Base-by-base conservation (phyloP, 2,888 invertebrate species). In the Tyria jacobaeae region DNA sequence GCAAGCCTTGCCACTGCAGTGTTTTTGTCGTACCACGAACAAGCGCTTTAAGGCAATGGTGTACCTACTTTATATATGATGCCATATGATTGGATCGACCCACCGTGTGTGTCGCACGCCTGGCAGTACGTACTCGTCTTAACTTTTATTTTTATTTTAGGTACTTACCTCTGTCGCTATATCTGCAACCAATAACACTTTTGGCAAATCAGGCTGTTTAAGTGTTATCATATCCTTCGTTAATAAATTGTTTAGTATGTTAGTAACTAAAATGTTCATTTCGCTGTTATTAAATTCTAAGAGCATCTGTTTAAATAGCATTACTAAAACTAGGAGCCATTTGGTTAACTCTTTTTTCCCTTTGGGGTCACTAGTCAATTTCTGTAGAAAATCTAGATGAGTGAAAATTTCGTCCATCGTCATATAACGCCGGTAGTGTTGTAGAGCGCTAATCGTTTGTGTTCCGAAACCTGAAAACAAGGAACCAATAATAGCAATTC, bases 201-300 rank as follows among this genome's bases (percentile, higher is more conserved):
- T 83, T 0, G 80, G 73, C 21, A 59, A 44, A 14, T 70, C 64
- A 7, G 56, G 31, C 35, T 74, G 68, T 47, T 73, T 71, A 56
- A 77, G 63, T 68, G 80, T 79, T 17, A 72, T 55, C 60, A 78
- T 73, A 69, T 68, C 83, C 57, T 79, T 84, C 2, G 87, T 74
- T 35, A 91, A 71, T 50, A 92, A 68, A 72, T 89, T 90, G 62
- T 86, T 87, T 34, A 92, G 62, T 65, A 90, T 88, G 59, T 84
- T 87, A 3, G 88, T 88, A 51, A 91, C 66, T 44, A 86, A 62
- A 66, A 89, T 87, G 71, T 92, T 92, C 66, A 92, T 86, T 79
- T 87, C 86, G 75, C 89, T 90, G 47, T 87, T 84, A 69, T 92
- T 83, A 70, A 86, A 90, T 67, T 90, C 86, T n/a, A 81, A 61